Base-by-base conservation (phyloP, 2,888 invertebrate genomes). In the Norana najaformis region DNA sequence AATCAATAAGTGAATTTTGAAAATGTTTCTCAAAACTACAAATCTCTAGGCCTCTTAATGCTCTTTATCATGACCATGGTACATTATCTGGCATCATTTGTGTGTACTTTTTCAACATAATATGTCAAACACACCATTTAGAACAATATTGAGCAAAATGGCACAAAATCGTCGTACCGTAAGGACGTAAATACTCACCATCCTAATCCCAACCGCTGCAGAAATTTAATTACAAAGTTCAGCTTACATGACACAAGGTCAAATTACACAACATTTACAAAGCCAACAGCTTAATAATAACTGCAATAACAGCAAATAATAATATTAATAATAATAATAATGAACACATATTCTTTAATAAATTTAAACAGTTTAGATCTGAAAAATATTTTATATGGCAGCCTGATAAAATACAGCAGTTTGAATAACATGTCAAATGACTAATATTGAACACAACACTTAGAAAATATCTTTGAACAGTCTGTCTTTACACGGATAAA, bases 131-230 rank as follows among this genome's bases (percentile, higher is more conserved):
- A 69, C 6, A 69, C 69, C 69, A 69, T 69, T 69, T n/a, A 69
- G 69, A 69, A n/a, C n/a, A n/a, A 69, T 69, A 69, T 69, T 69
- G 69, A 69, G 69, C 69, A 69, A 69, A 69, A 69, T 69, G n/a
- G n/a, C 69, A 69, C 69, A 30, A n/a, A n/a, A 69, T n/a, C 30
- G 30, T n/a, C 69, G 8, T 8, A 69, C 69, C 69, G n/a, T n/a
- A n/a, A 69, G 30, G n/a, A 69, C 69, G 13, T 8, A 13, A 69
- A 30, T 69, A 69, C 13, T 30, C 69, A n/a, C 69, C 2, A n/a
- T 69, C n/a, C 69, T 8, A 69, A n/a, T n/a, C 69, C 69, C 69
- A 69, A n/a, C 69, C 69, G n/a, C 69, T 69, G 69, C 69, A 69
- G n/a, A 69, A n/a, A 69, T 69, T 69, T 69, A 69, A 69, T n/a